Conservation (phyloP, 1,140 invertebrate species). For the Phymastichus coffea region DNA sequence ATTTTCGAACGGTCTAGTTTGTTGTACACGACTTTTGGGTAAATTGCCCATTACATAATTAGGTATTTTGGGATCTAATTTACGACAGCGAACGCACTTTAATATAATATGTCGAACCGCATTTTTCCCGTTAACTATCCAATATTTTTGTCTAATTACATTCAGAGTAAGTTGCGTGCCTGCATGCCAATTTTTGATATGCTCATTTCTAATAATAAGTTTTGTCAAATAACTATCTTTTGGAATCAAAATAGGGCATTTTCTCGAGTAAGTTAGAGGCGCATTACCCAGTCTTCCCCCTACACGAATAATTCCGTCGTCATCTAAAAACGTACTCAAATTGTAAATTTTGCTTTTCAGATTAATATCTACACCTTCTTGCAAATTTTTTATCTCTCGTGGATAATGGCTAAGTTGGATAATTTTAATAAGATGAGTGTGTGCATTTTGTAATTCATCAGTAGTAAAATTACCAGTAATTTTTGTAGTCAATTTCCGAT, state of each 20-base stretch:
- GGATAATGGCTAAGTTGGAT: no score
- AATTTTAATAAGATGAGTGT: no score
- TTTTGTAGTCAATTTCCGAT: no score
- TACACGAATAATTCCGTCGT: no score
- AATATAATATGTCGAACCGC: neutral
- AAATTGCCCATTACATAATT: constrained; percentile 4
- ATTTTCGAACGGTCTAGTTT: neutral
- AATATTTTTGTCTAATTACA: constrained; percentile 19
- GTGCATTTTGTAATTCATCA: no score
- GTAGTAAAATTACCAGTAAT: no score
- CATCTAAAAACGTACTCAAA: no score
- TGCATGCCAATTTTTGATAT: constrained; percentile 39
- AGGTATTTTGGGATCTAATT: neutral
- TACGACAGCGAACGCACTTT: constrained; percentile 4
- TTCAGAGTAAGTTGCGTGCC: constrained; percentile 31
- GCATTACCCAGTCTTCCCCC: no score
- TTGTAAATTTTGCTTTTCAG: no score
- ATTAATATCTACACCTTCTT: no score
- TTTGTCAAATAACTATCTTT: constrained; percentile 19
- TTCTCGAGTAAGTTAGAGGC: no score
- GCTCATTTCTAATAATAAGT: constrained; percentile 33
- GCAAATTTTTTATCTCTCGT: no score
- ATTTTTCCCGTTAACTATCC: constrained; percentile 23
- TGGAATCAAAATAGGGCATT: constrained; percentile 43
- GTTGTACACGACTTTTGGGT: neutral